A percentile compares a stretch with the other conserved stretches of the same genome.
These are phyloP conservation scores for Hippocampus guttulatus DNA, from an alignment of 2,113 vertebrate species.

Conservation along the genomic window DNA sequence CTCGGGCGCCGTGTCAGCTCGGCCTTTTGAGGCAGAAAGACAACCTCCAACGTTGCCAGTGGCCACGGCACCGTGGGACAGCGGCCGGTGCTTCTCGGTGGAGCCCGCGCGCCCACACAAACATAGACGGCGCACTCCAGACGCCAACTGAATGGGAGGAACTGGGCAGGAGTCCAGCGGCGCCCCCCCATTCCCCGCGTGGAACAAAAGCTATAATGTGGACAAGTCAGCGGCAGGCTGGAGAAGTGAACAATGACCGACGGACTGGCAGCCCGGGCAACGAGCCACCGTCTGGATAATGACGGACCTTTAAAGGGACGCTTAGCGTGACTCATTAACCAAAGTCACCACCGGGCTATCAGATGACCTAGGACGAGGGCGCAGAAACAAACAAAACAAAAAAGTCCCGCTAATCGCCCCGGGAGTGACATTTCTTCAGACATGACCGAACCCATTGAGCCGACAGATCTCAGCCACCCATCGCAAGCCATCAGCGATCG, in stretches of 20 bases:
- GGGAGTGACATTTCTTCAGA: conserved; percentile 73
- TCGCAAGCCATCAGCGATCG: conserved; percentile 67
- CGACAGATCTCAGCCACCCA: conserved; percentile 61
- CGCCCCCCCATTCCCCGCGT: conserved; percentile 47
- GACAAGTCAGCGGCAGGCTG: conserved; percentile 43
- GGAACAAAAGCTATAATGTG: conserved; percentile 53
- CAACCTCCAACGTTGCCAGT: conserved; percentile 64
- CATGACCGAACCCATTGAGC: conserved; percentile 74
- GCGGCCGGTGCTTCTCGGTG: conserved; percentile 53
- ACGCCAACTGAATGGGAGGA: conserved; percentile 50
- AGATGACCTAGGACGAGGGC: conserved; percentile 74
- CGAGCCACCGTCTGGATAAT: conserved; percentile 68
- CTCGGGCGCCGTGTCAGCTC: conserved; percentile 59
- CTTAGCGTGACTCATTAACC: conserved; percentile 72
- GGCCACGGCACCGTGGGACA: conserved; percentile 60
- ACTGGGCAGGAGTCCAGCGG: conserved; percentile 53
- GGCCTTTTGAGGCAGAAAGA: conserved; percentile 61
- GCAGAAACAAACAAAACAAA: conserved; percentile 47
- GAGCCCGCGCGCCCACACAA: conserved; percentile 55
- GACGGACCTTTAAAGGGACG: conserved; percentile 78
- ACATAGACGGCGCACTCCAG: conserved; percentile 61
- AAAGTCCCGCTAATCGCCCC: conserved; percentile 68
- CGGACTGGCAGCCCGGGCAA: conserved; percentile 65
- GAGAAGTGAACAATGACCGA: conserved; percentile 57
- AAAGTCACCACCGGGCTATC: conserved; percentile 75